Conservation (phyloP, 2,888 invertebrate genomes). For the Phaonia tiefii region DNA sequence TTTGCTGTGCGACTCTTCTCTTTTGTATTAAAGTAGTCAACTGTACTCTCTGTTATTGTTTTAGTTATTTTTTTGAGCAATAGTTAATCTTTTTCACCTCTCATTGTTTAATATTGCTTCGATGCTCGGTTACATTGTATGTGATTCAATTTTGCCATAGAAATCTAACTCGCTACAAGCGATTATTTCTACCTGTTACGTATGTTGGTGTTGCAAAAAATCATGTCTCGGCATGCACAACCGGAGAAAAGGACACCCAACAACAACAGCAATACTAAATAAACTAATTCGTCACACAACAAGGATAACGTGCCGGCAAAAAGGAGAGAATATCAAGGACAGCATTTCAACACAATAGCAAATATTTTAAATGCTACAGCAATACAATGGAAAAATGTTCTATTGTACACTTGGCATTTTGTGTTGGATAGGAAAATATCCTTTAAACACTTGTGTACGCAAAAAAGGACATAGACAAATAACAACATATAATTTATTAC, state of each 20-base stretch:
- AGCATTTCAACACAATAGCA: conserved; percentile 1
- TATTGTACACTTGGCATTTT: conserved; percentile 30
- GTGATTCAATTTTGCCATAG: background rate
- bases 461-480: conserved; percentile 23
- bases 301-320: background rate
- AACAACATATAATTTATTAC: conserved; percentile 34
- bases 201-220: conserved; percentile 17
- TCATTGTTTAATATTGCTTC: background rate
- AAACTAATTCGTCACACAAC: conserved; percentile 46
- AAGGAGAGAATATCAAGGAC: conserved; percentile 38
- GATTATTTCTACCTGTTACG: background rate
- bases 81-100: background rate
- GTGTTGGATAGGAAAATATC: conserved; percentile 25
- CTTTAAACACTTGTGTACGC: conserved; percentile 54
- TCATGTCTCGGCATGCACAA: conserved; percentile 52
- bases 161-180: conserved; percentile 1
- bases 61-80: background rate
- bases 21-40: too few relatives aligned
- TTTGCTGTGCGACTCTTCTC: too few relatives aligned
- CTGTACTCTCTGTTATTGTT: conserved; percentile 35
- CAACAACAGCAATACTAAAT: background rate
- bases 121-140: too few relatives aligned
- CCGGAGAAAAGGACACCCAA: conserved; percentile 19
- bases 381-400: conserved; percentile 32
- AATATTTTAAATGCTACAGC: background rate